Percentiles rank a stretch among this genome's conserved stretches.
phyloP scores from a whole-genome alignment of 2,888 invertebrate genomes.

The Acanthopleura granulata region DNA sequence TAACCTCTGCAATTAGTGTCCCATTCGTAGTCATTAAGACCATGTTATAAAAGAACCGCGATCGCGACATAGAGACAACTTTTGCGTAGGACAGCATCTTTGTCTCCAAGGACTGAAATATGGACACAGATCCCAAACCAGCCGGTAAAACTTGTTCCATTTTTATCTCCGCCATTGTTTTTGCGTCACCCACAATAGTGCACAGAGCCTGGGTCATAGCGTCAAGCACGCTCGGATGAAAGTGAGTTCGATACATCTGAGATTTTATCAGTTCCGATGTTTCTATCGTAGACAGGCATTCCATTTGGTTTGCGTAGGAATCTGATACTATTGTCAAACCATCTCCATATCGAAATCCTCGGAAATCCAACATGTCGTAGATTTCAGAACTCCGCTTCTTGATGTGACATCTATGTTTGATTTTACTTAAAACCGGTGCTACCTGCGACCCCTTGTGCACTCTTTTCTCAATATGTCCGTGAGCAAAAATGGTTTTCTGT shows the following conservation, averaged over 20 bases:
- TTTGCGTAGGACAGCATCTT: slow-evolving; percentile 39
- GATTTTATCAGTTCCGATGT: slow-evolving; percentile 32
- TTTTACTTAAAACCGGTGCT: neutral
- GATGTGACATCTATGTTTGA: neutral
- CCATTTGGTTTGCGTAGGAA: slow-evolving; percentile 20
- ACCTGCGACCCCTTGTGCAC: neutral
- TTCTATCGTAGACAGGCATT: slow-evolving; percentile 37
- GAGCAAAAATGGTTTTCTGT: neutral
- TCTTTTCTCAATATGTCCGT: neutral
- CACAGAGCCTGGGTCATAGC: slow-evolving; percentile 39
- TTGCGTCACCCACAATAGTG: slow-evolving; percentile 16
- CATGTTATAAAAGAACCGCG: slow-evolving; percentile 35
- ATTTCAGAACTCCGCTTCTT: slow-evolving; percentile 13
- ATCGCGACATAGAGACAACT: slow-evolving; percentile 24
- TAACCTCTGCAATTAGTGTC: slow-evolving; percentile 40
- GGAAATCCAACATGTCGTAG: slow-evolving; percentile 27
- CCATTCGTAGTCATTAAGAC: slow-evolving; percentile 37
- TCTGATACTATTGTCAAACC: slow-evolving; percentile 17
- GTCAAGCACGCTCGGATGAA: slow-evolving; percentile 45
- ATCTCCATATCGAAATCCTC: slow-evolving; percentile 35
- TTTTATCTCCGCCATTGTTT: slow-evolving; percentile 22
- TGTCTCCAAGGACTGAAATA: slow-evolving; percentile 32
- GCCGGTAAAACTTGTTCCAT: slow-evolving; percentile 36
- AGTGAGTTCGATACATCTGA: slow-evolving; percentile 32
- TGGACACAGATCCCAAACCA: slow-evolving; percentile 30